Base-by-base conservation (phyloP, 2,888 invertebrate genomes). In the Dasysyrphus albostriatus region DNA sequence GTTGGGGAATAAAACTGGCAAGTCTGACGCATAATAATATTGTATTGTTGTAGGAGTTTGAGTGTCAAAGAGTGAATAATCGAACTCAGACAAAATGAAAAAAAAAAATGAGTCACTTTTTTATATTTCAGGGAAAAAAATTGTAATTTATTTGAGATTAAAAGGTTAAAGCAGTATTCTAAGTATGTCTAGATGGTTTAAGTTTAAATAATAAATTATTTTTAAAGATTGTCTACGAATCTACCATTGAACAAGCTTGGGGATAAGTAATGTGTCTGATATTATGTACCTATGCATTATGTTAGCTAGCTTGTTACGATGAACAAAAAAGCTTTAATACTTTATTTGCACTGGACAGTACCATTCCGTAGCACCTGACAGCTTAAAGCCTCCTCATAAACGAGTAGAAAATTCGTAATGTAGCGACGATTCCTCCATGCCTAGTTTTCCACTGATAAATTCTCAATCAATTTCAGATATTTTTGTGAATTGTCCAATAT, bases 1-100 rank as follows among this genome's bases (percentile, higher is more conserved):
- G 5, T 42, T 63, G 37, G 42, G 5, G 39, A 63, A 74, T 49
- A 29, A 56, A 56, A 47, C 39, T 47, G 65, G 37, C 42, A 47
- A 10, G 16, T 58, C 39, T 72, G 44, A 47, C 39, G 54, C 70
- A 70, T 44, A 49, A 39, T 24, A 24, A 24, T 24, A 24, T 47
- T n/a, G 19, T 58, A 58, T 19, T 58, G n/a, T 37, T 76, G 2
- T 56, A 14, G 8, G 4, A 5, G 10, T 47, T 58, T 56, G 47
- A 67, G 37, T 37, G 47, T n/a, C 32, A 49, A 37, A 24, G 5
- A 61, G 29, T 42, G 7, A n/a, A 29, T 12, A 58, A 58, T 58
- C 37, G 16, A 37, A 58, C 10, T 19, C 6, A 58, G 58, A 34
- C 58, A n/a, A n/a, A 3, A 24, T 37, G 16, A 34, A 58, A 16